Percentiles rank a stretch among this genome's conserved stretches.
These are phyloP conservation scores for Coelopa frigida DNA, from an alignment of 1,140 invertebrate species.

Conservation along the genomic window DNA sequence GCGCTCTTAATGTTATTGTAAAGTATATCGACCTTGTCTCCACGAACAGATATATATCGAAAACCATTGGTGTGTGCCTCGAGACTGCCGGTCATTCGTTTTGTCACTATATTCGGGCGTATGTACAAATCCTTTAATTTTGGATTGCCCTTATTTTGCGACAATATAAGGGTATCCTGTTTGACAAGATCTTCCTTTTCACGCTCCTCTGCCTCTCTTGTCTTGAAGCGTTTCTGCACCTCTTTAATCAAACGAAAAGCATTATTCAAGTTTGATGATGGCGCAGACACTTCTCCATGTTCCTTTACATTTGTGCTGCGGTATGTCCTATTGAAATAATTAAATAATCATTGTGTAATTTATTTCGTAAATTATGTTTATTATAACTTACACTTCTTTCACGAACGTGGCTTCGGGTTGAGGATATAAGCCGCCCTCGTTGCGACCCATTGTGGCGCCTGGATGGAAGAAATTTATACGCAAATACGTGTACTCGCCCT, in stretches of 20 bases:
- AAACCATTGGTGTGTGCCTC: conserved; percentile 98
- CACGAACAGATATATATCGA: conserved; percentile 94
- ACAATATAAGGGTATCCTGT: conserved; percentile 94
- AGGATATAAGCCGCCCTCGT: conserved; percentile 81
- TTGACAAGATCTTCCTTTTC: conserved; percentile 98
- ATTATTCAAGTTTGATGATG: conserved; percentile 93
- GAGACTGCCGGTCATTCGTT: conserved; percentile 89
- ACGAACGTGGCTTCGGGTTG: conserved; percentile 94
- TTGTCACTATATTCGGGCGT: conserved; percentile 95
- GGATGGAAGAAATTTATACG: conserved; percentile 99
- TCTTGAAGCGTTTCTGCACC: conserved; percentile 98
- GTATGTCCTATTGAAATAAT: conserved; percentile 71
- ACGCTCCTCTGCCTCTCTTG: conserved; percentile 93
- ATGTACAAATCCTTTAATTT: conserved; percentile 99
- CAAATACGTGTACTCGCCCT: conserved; percentile 98
- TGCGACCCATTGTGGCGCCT: conserved; percentile 88
- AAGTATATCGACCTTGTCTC: conserved; percentile 98
- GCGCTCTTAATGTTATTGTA: conserved; percentile 99
- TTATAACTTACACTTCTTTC: conserved; percentile 85
- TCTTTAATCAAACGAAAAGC: conserved; percentile 97
- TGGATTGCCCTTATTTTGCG: conserved; percentile 94
- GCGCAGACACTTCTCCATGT: conserved; percentile 90
- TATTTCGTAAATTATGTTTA: neutral
- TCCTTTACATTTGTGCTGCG: conserved; percentile 96
- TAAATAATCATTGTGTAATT: conserved; percentile 7